These are phyloP conservation scores for Watsonalla cultraria DNA, from an alignment of 2,888 invertebrate species.

Conservation along the genomic window DNA sequence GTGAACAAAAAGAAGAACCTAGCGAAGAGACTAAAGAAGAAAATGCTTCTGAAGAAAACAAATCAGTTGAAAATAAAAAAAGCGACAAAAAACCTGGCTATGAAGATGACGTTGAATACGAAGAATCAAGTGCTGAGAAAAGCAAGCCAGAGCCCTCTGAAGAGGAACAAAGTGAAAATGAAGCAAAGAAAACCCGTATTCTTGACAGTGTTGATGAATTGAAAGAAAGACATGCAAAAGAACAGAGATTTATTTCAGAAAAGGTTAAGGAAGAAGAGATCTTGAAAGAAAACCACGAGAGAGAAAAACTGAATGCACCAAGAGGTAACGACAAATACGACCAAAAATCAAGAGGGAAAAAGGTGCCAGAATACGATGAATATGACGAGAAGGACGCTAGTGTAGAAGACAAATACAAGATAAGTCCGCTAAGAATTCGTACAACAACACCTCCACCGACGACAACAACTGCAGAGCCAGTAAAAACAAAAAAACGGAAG, in stretches of 20 bases:
- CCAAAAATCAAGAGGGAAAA: constrained; percentile 15
- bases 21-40: constrained; percentile 7
- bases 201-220: constrained; percentile 60
- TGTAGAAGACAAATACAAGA: constrained; percentile 47
- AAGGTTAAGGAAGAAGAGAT: constrained; percentile 61
- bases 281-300: constrained; percentile 50
- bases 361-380: constrained; percentile 48
- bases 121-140: constrained; percentile 37
- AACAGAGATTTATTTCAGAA: constrained; percentile 56
- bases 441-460: background rate
- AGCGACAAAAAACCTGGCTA: constrained; percentile 17
- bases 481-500: constrained; percentile 17
- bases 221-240: constrained; percentile 57
- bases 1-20: constrained; percentile 11
- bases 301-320: constrained; percentile 27
- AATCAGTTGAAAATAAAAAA: constrained; percentile 13
- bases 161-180: constrained; percentile 49
- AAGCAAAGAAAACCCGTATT: constrained; percentile 56
- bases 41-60: constrained; percentile 6
- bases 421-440: constrained; percentile 20
- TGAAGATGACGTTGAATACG: constrained; percentile 41
- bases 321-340: constrained; percentile 39
- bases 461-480: constrained; percentile 10
- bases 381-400: constrained; percentile 41
- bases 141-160: constrained; percentile 26